Evolutionary conservation across 2,113 vertebrate species (phyloP).

Genomic region (Catharus bicknelli): DNA sequence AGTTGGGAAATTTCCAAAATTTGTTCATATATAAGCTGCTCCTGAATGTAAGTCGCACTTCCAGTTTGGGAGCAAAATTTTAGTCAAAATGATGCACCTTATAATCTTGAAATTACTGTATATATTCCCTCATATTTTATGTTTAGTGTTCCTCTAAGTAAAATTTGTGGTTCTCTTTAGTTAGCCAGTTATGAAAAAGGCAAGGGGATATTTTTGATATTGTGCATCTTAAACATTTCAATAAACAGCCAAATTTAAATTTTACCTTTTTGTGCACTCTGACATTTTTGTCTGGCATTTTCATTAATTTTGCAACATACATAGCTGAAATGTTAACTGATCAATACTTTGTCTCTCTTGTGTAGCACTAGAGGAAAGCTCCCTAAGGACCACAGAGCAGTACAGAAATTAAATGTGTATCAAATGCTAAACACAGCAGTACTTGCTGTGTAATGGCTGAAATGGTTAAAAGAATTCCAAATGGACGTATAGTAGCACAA

Average conservation of each 20-base stretch:
- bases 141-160: slow-evolving; percentile 71
- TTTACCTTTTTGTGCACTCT: slow-evolving; percentile 86
- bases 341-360: slow-evolving; percentile 93
- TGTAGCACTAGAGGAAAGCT: slow-evolving; percentile 77
- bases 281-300: slow-evolving; percentile 91
- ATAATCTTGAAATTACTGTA: background rate
- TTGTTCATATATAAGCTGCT: too few relatives aligned
- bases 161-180: slow-evolving; percentile 65
- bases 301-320: slow-evolving; percentile 89
- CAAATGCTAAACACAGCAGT: slow-evolving; percentile 88
- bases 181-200: slow-evolving; percentile 72
- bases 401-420: slow-evolving; percentile 93
- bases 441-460: slow-evolving; percentile 81
- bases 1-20: too few relatives aligned
- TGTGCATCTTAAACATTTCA: slow-evolving; percentile 80
- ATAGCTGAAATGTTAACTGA: slow-evolving; percentile 96
- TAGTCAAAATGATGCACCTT: too few relatives aligned
- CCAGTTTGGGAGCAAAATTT: too few relatives aligned
- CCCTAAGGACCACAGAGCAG: slow-evolving; percentile 78
- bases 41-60: too few relatives aligned
- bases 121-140: slow-evolving; percentile 58
- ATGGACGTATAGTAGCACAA: slow-evolving; percentile 86
- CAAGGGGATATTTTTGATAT: slow-evolving; percentile 76
- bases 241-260: slow-evolving; percentile 84
- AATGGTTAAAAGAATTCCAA: slow-evolving; percentile 86